Conservation (phyloP, 2,888 invertebrate species). For the Callimorpha dominula region DNA sequence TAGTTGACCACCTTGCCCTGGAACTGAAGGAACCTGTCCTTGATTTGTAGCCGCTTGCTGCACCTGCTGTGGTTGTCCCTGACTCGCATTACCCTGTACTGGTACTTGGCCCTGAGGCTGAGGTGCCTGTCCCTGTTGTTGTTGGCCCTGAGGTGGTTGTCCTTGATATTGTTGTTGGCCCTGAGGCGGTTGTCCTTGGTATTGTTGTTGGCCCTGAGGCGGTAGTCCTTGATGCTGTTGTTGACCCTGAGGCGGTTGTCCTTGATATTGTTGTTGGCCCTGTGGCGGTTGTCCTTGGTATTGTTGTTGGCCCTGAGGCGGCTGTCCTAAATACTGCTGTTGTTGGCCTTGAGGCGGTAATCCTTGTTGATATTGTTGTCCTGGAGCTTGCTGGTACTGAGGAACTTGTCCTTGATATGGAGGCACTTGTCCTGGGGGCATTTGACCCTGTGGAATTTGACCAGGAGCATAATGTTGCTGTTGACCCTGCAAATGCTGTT, state of each 20-base stretch:
- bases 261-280: conserved; percentile 22
- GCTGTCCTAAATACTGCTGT: conserved; percentile 47
- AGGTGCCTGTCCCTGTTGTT: conserved; percentile 44
- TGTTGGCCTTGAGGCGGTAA: conserved; percentile 16
- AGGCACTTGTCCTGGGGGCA: conserved; percentile 59
- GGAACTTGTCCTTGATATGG: conserved; percentile 48
- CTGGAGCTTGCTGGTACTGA: conserved; percentile 40
- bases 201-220: conserved; percentile 42
- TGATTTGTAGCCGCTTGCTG: conserved; percentile 43
- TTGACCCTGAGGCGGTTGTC: conserved; percentile 27
- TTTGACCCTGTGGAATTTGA: conserved; percentile 53
- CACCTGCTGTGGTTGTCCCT: conserved; percentile 34
- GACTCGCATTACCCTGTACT: conserved; percentile 39
- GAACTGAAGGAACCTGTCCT: conserved; percentile 44
- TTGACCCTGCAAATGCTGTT: conserved; percentile 48
- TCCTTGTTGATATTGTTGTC: conserved; percentile 41
- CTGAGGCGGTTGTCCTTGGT: conserved; percentile 42
- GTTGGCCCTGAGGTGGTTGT: conserved; percentile 48
- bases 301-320: conserved; percentile 52
- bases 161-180: conserved; percentile 43
- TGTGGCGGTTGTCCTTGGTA: conserved; percentile 51
- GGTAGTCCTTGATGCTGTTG: conserved; percentile 37
- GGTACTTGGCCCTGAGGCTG: conserved; percentile 45
- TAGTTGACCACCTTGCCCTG: conserved; percentile 33
- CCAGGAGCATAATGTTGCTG: conserved; percentile 48